Percentiles rank a stretch among this genome's conserved stretches.
These are phyloP conservation scores for Busseola fusca DNA, from an alignment of 2,888 invertebrate species.

Conservation along the genomic window DNA sequence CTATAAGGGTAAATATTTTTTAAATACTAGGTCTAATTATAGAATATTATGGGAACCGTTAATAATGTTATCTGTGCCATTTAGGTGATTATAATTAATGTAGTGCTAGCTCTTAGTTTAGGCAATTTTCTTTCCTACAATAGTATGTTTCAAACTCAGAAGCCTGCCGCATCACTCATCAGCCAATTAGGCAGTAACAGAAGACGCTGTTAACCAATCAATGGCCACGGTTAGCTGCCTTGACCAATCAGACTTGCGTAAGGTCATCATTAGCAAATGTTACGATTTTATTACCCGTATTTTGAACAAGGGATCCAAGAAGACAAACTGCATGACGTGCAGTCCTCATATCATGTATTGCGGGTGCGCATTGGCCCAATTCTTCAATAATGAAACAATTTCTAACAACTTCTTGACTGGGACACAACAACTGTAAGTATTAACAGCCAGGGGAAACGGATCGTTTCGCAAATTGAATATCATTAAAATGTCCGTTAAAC, in stretches of 20 bases:
- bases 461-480: background rate
- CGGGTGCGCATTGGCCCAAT: background rate
- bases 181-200: background rate
- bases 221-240: background rate
- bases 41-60: conserved; percentile 41
- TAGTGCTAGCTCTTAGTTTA: conserved; percentile 13
- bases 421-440: background rate
- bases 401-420: background rate
- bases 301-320: background rate
- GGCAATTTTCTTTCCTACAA: conserved; percentile 3
- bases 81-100: conserved; percentile 13
- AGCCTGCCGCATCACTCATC: background rate
- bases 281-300: background rate
- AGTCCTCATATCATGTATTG: background rate
- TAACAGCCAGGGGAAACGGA: background rate
- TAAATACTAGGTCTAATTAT: conserved; percentile 31
- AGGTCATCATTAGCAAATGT: background rate
- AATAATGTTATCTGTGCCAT: conserved; percentile 19
- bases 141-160: background rate
- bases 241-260: conserved; percentile 6
- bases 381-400: background rate
- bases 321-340: background rate
- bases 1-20: conserved; percentile 40
- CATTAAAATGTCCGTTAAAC: background rate
- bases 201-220: conserved; percentile 7